A percentile compares a stretch with the other conserved stretches of the same genome.
phyloP scores from a whole-genome alignment of 2,113 vertebrate genomes.

The Nothocercus nigrocapillus region DNA sequence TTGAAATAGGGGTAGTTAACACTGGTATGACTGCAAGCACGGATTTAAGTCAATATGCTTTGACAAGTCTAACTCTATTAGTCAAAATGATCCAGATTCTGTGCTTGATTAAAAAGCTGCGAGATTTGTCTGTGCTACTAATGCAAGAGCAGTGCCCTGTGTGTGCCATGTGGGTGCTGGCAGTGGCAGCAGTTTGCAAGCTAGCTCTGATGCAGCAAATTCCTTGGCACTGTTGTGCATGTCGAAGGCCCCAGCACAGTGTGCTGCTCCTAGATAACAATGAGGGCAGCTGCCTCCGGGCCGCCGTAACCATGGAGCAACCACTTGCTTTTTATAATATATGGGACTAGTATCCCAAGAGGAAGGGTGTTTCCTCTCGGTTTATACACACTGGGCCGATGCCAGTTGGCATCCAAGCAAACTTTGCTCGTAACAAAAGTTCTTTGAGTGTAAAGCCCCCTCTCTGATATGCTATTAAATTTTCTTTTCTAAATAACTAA shows the following conservation, averaged over 20 bases:
- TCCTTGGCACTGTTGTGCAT: neutral
- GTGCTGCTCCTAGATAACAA: neutral
- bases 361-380: constrained; percentile 10
- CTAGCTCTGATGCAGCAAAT: neutral
- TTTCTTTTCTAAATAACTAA: neutral
- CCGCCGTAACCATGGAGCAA: neutral
- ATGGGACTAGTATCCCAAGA: neutral
- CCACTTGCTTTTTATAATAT: neutral
- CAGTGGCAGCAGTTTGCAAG: neutral
- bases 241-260: neutral
- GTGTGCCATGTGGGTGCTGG: neutral
- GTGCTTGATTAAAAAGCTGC: neutral
- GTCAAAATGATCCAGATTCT: neutral
- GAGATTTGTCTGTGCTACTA: neutral
- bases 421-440: neutral
- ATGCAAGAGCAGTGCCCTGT: neutral
- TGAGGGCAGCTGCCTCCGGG: neutral
- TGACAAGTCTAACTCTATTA: neutral
- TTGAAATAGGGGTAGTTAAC: neutral
- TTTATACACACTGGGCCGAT: neutral
- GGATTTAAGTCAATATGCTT: neutral
- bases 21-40: neutral
- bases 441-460: neutral
- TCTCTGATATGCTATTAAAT: neutral
- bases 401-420: neutral